Conservation (phyloP, 2,113 vertebrate species). For the Entosphenus tridentatus region DNA sequence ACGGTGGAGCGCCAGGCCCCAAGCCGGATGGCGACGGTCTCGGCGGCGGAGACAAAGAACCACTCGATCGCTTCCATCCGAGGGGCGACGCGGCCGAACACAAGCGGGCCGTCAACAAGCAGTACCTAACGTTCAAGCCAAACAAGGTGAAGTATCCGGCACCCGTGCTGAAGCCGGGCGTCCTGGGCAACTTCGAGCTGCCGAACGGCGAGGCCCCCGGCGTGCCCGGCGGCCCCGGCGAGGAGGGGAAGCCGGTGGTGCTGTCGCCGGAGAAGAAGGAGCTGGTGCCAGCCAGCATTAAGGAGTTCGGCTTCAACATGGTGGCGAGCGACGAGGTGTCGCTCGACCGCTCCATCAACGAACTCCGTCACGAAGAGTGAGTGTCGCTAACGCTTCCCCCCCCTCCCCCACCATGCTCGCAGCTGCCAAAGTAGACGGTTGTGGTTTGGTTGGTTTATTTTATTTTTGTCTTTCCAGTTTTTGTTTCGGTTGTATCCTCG, state of each 20-base stretch:
- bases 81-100: no score
- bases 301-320: slow-evolving; percentile 99
- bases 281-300: slow-evolving; percentile 58
- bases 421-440: no score
- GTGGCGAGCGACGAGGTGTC: slow-evolving; percentile 98
- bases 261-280: slow-evolving; percentile 77
- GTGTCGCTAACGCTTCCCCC: slow-evolving; percentile 16
- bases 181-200: slow-evolving; percentile 69
- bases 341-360: slow-evolving; percentile 59
- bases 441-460: no score
- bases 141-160: slow-evolving; percentile 41
- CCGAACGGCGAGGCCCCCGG: slow-evolving; percentile 63
- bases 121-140: slow-evolving; percentile 73
- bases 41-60: no score
- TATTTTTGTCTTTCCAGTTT: no score
- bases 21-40: no score
- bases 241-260: slow-evolving; percentile 56
- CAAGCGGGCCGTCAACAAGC: slow-evolving; percentile 39
- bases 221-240: slow-evolving; percentile 53
- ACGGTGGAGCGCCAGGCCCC: slow-evolving; percentile 12
- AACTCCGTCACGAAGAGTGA: slow-evolving; percentile 90
- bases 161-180: slow-evolving; percentile 44
- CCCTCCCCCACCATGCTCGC: no score
- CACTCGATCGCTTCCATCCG: no score
- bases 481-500: no score